These are phyloP conservation scores for Babyrousa celebensis DNA, from an alignment of 2,797 vertebrate genomes.

Conservation along the genomic window DNA sequence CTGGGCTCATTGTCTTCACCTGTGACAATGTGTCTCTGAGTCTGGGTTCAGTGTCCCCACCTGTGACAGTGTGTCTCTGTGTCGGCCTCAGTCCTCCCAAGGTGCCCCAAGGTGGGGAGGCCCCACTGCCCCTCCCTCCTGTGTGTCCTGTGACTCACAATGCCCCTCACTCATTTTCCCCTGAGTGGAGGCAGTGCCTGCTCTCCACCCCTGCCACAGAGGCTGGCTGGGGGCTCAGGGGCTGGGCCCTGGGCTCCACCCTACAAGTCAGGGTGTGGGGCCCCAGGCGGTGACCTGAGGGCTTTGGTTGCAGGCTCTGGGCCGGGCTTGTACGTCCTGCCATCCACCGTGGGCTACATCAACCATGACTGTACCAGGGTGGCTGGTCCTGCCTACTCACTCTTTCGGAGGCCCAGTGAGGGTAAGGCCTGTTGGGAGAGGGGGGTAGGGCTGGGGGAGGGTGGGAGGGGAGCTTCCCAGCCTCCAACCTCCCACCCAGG, in stretches of 20 bases:
- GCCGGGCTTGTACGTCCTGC: conserved; percentile 93
- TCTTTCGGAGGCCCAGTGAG: conserved; percentile 90
- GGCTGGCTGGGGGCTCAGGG: neutral
- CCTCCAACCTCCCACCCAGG: neutral
- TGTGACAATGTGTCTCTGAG: neutral
- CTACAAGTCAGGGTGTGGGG: too few relatives aligned
- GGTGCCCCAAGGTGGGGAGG: neutral
- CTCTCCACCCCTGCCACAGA: neutral
- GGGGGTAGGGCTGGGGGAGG: fast-evolving
- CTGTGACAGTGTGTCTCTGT: neutral
- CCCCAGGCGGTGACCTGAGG: neutral
- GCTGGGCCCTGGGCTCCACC: neutral
- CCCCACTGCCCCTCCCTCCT: neutral
- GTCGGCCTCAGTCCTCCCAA: neutral
- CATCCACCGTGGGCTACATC: conserved; percentile 93
- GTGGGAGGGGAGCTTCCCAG: fast-evolving
- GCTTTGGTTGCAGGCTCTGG: conserved; percentile 91
- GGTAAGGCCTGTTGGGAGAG: conserved; percentile 85
- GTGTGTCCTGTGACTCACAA: conserved; percentile 47
- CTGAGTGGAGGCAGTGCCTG: too few relatives aligned
- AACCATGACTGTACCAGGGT: conserved; percentile 94
- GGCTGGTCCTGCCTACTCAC: conserved; percentile 93
- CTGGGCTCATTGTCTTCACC: neutral
- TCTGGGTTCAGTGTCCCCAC: neutral
- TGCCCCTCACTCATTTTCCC: neutral